Evolutionary conservation across 2,797 vertebrate genomes (phyloP), one percentile per base, ranked within the genome.

Genomic region (Anguilla anguilla): DNA sequence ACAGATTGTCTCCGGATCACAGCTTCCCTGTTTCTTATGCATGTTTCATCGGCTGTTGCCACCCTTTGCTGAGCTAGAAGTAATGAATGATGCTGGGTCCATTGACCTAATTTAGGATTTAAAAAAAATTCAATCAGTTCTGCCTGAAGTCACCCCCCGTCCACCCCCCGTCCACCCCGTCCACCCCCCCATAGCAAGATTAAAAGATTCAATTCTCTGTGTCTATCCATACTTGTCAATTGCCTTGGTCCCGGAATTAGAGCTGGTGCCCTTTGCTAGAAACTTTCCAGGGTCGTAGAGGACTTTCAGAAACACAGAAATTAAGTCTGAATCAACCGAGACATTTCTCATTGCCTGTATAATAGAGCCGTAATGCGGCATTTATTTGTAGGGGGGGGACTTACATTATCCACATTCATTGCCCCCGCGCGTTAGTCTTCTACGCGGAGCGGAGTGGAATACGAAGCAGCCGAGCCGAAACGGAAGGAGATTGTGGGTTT

Each of bases 41-140:
- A 35, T 69, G 84, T 69, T 79, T 64, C 59, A 51, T 51, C 72
- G 9, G 28, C 53, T 11, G 35, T 31, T 7, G 31, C 72, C 17
- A 22, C 53, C 67, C n/a, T 6, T 46, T 49, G 64, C 92, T 88
- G 90, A 90, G 91, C 91, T 87, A 92, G 92, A 91, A 88, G 92
- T 94, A 95, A 95, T 94, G 94, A 94, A 92, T 92, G 93, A 90
- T 88, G 89, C 86, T 25, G 61, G 57, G 35, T 43, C 69, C 72
- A 46, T 86, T 51, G 31, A 51, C 84, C 59, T 22, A 25, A 88
- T 31, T 59, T 55, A 19, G 31, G 35, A 85, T 85, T 88, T 88
- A 5, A 46, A 85, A 72, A 77, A 84, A 82, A 82, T 82, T 82
- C 35, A 49, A 25, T 85, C 83, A 59, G 79, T 31, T 82, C 79